phyloP scores from a whole-genome alignment of 2,888 invertebrate species.

The Lysandra bellargus region DNA sequence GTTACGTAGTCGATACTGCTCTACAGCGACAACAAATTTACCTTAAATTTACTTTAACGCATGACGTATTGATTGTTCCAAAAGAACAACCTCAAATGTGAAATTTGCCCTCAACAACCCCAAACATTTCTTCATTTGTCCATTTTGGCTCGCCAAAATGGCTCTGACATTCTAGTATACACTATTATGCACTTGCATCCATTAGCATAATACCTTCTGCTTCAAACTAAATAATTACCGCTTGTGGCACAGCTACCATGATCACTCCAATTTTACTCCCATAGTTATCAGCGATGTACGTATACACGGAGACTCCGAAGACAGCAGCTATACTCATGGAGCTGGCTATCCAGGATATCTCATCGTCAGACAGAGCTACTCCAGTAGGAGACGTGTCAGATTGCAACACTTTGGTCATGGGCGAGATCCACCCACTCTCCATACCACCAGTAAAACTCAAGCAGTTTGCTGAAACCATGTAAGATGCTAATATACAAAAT shows the following conservation, averaged over 20 bases:
- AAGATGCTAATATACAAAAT: neutral
- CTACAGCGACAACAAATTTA: too few species aligned
- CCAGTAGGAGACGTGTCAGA: constrained; percentile 52
- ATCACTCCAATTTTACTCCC: constrained; percentile 67
- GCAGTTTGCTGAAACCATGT: constrained; percentile 55
- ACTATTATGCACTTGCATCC: too few species aligned
- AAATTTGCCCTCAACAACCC: too few species aligned
- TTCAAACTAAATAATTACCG: constrained; percentile 47
- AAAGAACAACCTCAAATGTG: too few species aligned
- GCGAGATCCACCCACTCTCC: constrained; percentile 65
- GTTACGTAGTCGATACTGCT: too few species aligned
- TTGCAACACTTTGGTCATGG: constrained; percentile 58
- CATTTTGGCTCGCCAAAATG: too few species aligned
- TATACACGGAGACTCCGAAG: constrained; percentile 60
- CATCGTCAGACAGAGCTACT: constrained; percentile 50
- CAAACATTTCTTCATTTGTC: too few species aligned
- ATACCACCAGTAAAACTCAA: constrained; percentile 60
- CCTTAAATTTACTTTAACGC: too few species aligned
- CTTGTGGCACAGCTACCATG: constrained; percentile 66
- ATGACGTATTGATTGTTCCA: too few species aligned
- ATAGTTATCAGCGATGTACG: constrained; percentile 58
- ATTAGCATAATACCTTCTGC: too few species aligned
- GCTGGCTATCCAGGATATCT: constrained; percentile 64
- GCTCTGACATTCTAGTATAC: too few species aligned
- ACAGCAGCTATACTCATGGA: constrained; percentile 58